Evolutionary conservation across 1,140 invertebrate genomes (phyloP).

Genomic region (Orius insidiosus): DNA sequence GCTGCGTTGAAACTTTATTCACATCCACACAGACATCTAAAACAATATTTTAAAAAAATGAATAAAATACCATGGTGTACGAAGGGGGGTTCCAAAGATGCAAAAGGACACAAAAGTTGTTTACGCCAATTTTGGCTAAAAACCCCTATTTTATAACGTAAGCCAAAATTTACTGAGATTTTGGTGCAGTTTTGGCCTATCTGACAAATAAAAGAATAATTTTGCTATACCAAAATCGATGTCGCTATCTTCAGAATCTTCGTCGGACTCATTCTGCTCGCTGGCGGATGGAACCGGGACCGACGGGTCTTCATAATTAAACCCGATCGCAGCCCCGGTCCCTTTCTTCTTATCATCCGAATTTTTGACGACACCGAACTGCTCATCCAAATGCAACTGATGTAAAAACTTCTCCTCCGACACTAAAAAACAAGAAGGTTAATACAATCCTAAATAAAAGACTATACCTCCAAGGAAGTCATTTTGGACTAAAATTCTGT

Average conservation of each 20-base stretch:
- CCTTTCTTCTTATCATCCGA: constrained; percentile 60
- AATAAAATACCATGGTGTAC: too few species aligned
- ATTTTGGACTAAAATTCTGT: constrained; percentile 91
- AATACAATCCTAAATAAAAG: constrained; percentile 4
- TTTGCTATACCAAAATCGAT: constrained; percentile 59
- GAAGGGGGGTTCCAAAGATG: too few species aligned
- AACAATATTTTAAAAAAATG: constrained; percentile 15
- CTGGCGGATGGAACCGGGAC: not conserved
- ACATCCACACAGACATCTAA: constrained; percentile 81
- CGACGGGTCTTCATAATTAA: constrained; percentile 65
- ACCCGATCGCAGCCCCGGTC: constrained; percentile 71
- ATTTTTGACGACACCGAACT: constrained; percentile 66
- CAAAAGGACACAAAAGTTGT: too few species aligned
- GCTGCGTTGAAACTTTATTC: constrained; percentile 65
- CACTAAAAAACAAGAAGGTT: too few species aligned
- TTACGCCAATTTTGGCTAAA: too few species aligned
- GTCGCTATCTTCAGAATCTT: constrained; percentile 57
- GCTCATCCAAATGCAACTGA: constrained; percentile 87
- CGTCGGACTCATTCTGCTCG: constrained; percentile 33
- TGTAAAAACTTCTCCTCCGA: constrained; percentile 86
- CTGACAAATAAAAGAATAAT: too few species aligned
- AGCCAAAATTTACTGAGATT: too few species aligned
- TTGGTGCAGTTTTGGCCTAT: too few species aligned
- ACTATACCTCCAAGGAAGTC: constrained; percentile 67
- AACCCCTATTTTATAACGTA: too few species aligned